phyloP scores from a whole-genome alignment of 2,888 invertebrate genomes.

The Drosophila villosipedis region DNA sequence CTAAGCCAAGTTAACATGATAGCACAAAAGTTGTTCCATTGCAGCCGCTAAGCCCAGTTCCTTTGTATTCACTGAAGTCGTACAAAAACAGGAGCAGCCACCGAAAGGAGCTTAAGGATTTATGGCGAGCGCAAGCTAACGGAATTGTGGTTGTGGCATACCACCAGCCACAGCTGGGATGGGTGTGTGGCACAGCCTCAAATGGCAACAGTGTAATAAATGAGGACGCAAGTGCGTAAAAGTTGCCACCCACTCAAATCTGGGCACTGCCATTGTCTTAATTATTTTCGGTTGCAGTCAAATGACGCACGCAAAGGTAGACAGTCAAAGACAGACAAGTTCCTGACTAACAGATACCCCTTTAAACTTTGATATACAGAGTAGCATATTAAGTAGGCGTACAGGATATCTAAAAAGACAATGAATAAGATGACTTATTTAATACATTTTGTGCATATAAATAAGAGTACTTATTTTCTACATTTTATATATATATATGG shows the following conservation, averaged over 20 bases:
- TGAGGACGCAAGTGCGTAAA: conserved; percentile 68
- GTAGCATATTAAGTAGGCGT: neutral
- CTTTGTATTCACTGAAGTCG: conserved; percentile 31
- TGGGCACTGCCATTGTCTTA: conserved; percentile 1
- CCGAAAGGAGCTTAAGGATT: conserved; percentile 67
- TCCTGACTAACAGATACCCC: conserved; percentile 8
- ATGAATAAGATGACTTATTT: neutral
- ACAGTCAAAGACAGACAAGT: conserved; percentile 14
- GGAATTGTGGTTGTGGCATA: conserved; percentile 1
- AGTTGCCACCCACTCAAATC: conserved; percentile 32
- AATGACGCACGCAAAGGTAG: conserved; percentile 54
- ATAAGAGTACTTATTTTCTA: neutral
- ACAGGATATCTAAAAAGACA: neutral
- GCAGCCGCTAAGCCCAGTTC: conserved; percentile 34
- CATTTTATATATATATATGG: neutral
- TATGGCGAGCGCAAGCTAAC: conserved; percentile 40
- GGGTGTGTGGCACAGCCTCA: conserved; percentile 7
- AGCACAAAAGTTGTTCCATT: conserved; percentile 3
- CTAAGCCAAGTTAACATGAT: conserved; percentile 15
- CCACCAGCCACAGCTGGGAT: neutral
- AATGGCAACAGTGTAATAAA: conserved; percentile 58
- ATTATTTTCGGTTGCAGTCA: conserved; percentile 8
- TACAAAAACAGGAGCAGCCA: conserved; percentile 23
- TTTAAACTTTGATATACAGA: neutral
- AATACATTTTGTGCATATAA: neutral